These are phyloP conservation scores for Aramus guarauna DNA, from an alignment of 2,113 vertebrate species.

Conservation along the genomic window DNA sequence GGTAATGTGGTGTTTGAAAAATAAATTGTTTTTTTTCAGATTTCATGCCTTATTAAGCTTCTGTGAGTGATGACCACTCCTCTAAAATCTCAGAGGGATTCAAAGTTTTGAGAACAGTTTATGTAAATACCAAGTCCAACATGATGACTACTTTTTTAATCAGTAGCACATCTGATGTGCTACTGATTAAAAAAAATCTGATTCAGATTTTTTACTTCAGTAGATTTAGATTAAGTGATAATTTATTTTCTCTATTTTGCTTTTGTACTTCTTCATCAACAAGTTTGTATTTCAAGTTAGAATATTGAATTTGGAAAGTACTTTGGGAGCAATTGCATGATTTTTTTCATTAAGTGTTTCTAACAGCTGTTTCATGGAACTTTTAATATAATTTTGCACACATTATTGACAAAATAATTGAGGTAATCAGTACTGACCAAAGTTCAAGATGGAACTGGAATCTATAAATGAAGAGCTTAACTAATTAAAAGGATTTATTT, in stretches of 20 bases:
- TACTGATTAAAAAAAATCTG: too few species aligned
- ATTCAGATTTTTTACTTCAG: neutral
- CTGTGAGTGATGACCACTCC: neutral
- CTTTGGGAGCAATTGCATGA: neutral
- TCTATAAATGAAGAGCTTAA: neutral
- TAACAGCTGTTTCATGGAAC: neutral
- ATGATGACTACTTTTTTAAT: neutral
- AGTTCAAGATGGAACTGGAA: neutral
- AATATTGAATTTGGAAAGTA: neutral
- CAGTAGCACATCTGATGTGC: too few species aligned
- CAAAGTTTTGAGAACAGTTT: neutral
- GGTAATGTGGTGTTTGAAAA: neutral
- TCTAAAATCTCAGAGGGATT: neutral
- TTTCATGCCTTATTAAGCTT: neutral
- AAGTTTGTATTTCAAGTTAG: neutral
- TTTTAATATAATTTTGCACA: neutral
- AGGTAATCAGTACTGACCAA: neutral
- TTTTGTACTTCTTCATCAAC: neutral
- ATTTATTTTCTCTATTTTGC: neutral
- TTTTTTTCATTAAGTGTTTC: neutral
- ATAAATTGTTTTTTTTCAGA: neutral
- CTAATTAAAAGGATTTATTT: slow-evolving; percentile 6
- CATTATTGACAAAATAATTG: slow-evolving; percentile 32
- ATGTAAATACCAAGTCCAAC: neutral
- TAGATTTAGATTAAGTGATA: neutral